Evolutionary conservation across 2,888 invertebrate genomes (phyloP).

Genomic region (Hyalella azteca): DNA sequence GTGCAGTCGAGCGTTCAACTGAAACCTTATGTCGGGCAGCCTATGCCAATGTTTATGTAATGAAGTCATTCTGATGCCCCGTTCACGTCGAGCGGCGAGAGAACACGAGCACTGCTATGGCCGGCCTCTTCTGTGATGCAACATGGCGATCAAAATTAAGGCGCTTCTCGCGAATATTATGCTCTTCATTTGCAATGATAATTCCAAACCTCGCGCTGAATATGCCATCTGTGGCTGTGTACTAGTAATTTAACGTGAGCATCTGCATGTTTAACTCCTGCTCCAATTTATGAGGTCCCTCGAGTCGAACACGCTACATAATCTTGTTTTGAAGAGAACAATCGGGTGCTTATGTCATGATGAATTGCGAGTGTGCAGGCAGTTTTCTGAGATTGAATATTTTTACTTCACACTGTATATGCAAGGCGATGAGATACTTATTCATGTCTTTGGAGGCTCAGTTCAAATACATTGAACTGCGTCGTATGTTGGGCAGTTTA

Average conservation of each 20-base stretch:
- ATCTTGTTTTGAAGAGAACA: background rate
- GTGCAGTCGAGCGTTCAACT: too few relatives aligned
- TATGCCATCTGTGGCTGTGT: background rate
- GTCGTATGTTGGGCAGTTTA: too few relatives aligned
- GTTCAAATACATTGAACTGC: too few relatives aligned
- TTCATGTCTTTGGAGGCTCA: too few relatives aligned
- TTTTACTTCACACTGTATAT: background rate
- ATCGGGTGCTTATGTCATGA: background rate
- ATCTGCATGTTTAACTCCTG: constrained; percentile 30
- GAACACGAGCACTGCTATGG: constrained; percentile 17
- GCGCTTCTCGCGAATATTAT: constrained; percentile 9
- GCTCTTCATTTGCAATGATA: constrained; percentile 30
- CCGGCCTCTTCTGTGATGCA: background rate
- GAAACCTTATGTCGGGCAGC: background rate
- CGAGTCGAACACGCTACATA: background rate
- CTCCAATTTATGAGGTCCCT: constrained; percentile 6
- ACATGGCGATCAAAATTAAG: background rate
- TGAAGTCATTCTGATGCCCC: constrained; percentile 27
- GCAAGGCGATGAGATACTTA: too few relatives aligned
- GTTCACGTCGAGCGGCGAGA: constrained; percentile 4
- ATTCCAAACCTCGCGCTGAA: background rate
- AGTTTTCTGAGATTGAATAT: background rate
- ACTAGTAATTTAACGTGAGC: background rate
- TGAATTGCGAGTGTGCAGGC: background rate
- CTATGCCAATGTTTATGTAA: constrained; percentile 1